A percentile compares a stretch with the other conserved stretches of the same genome.
These are phyloP conservation scores for Sebastes hubbsi DNA, from an alignment of 2,797 vertebrate genomes.

Conservation along the genomic window DNA sequence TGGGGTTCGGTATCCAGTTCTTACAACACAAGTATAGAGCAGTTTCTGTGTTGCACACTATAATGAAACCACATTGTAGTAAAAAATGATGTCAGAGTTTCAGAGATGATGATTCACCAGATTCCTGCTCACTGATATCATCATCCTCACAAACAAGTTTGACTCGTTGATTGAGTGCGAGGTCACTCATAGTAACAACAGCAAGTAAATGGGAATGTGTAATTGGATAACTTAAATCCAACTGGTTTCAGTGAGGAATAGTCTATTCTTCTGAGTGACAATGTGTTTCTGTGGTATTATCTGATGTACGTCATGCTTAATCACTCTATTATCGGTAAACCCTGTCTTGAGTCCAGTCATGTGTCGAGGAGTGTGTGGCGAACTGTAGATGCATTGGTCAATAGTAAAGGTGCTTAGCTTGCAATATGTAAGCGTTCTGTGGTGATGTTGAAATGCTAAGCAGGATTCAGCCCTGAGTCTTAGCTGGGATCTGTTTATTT, in stretches of 20 bases:
- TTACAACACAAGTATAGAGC: not conserved
- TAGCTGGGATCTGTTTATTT: slow-evolving; percentile 55
- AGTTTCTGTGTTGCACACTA: not conserved
- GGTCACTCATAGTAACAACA: not conserved
- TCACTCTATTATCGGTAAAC: slow-evolving; percentile 13
- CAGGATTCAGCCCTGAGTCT: slow-evolving; percentile 48
- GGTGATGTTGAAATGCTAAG: slow-evolving; percentile 54
- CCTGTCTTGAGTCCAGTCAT: slow-evolving; percentile 35
- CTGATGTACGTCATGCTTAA: not conserved
- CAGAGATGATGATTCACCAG: not conserved
- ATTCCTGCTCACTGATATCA: not conserved
- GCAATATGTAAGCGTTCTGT: slow-evolving; percentile 41
- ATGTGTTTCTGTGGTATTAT: slow-evolving; percentile 8
- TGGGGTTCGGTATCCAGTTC: not conserved
- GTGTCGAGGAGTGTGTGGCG: slow-evolving; percentile 14
- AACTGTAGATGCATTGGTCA: slow-evolving; percentile 14
- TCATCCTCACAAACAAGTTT: slow-evolving; percentile 31
- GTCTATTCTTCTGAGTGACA: not conserved
- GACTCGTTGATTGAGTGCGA: slow-evolving; percentile 23
- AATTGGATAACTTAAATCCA: slow-evolving; percentile 15
- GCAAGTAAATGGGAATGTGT: not conserved
- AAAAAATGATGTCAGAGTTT: not conserved
- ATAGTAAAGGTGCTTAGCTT: slow-evolving; percentile 34
- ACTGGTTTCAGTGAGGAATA: not conserved
- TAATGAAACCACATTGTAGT: not conserved